Base-by-base conservation (phyloP, 2,888 invertebrate species). In the Herminia tarsipennalis region DNA sequence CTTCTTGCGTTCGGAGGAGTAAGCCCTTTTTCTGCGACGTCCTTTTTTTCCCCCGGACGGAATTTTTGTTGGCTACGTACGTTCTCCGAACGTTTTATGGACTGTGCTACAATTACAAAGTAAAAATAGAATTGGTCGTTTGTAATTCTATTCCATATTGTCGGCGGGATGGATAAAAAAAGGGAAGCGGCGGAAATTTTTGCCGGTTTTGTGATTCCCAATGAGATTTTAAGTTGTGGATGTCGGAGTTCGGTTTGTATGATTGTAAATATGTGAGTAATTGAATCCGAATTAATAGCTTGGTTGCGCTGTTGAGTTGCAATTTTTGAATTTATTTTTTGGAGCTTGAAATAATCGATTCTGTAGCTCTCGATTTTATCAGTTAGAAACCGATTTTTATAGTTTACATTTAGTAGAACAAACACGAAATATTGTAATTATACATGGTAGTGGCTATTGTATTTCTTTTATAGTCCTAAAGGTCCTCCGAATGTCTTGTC, bases 1-100 rank as follows among this genome's bases (percentile, higher is more conserved):
- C 92, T 92, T 92, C 92, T 91, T 89, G 86, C 86, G 85, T 88
- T 88, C 86, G 88, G 86, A 83, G 83, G 84, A 86, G 88, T 89
- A 88, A 89, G 89, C 89, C 89, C 90, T 89, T 90, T 90, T 90
- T 86, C 83, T 87, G 86, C 85, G 83, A 86, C 77, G 86, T 87
- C 86, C 88, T 87, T 90, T 90, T 86, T 88, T 86, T 78, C 76
- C 78, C 70, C 70, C 62, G 80, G 66, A 69, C 63, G 84, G 86
- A 87, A 87, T 88, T 88, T 88, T 85, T 82, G 84, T 77, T 74
- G 68, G 76, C 74, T 66, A 69, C 74, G 73, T 70, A 65, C 71
- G 70, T 68, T 60, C 73, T 73, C 77, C 27, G 76, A 76, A 72
- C 86, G 83, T 84, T 89, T 88, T 89, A 88, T 88, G 87, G 88